These are phyloP conservation scores for Argya squamiceps DNA, from an alignment of 2,797 vertebrate genomes.

Conservation along the genomic window DNA sequence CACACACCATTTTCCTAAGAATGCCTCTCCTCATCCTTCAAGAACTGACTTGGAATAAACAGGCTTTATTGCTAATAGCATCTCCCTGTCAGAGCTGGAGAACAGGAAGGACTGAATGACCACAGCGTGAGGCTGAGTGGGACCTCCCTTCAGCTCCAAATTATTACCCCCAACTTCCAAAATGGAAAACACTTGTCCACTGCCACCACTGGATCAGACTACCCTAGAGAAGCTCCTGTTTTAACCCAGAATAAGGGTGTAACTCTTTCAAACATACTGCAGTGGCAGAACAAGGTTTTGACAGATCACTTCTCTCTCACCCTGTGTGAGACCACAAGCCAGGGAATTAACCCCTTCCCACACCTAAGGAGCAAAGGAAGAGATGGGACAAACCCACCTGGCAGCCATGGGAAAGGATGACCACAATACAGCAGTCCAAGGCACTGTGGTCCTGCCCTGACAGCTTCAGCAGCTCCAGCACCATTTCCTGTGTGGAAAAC, in stretches of 20 bases:
- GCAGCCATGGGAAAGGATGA: constrained; percentile 93
- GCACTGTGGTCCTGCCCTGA: constrained; percentile 79
- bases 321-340: rapidly evolving
- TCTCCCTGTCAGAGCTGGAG: not conserved
- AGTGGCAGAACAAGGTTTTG: not conserved
- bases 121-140: rapidly evolving
- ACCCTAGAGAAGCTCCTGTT: not conserved
- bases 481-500: constrained; percentile 78
- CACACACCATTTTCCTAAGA: not conserved
- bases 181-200: rapidly evolving
- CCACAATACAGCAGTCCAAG: constrained; percentile 89
- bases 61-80: not conserved
- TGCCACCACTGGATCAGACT: not conserved
- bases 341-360: not conserved
- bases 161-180: rapidly evolving
- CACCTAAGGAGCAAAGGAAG: rapidly evolving
- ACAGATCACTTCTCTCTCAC: not conserved
- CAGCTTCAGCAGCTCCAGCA: constrained; percentile 75
- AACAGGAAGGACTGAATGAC: not conserved
- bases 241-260: not conserved
- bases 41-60: not conserved
- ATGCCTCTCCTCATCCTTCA: not conserved
- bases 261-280: rapidly evolving
- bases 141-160: not conserved
- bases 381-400: constrained; percentile 76